phyloP scores from a whole-genome alignment of 2,888 invertebrate genomes.

The Cheiracanthium punctorium region DNA sequence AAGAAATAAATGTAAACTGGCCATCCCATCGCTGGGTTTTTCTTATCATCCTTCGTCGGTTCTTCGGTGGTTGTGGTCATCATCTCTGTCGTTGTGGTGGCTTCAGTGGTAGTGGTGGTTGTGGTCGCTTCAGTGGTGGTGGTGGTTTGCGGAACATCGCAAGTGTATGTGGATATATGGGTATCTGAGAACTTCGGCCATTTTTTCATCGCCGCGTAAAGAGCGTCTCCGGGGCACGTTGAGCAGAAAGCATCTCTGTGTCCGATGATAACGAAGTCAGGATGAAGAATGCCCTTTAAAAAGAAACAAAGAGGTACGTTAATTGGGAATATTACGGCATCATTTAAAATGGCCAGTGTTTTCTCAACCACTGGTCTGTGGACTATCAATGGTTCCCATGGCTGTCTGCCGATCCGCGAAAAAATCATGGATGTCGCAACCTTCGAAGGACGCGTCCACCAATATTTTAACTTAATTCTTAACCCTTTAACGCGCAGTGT shows the following conservation, averaged over 20 bases:
- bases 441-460: too few species aligned
- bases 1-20: background rate
- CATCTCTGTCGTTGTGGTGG: background rate
- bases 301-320: background rate
- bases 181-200: conserved; percentile 50
- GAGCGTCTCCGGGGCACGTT: conserved; percentile 60
- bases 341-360: too few species aligned
- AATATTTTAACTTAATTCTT: too few species aligned
- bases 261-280: conserved; percentile 47
- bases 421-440: too few species aligned
- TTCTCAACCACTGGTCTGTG: too few species aligned
- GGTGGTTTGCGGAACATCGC: conserved; percentile 16
- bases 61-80: conserved; percentile 7
- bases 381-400: too few species aligned
- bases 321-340: too few species aligned
- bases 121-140: conserved; percentile 10
- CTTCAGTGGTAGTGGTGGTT: background rate
- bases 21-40: too few species aligned
- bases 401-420: too few species aligned
- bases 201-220: conserved; percentile 55
- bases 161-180: conserved; percentile 56
- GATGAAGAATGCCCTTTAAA: conserved; percentile 71
- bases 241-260: conserved; percentile 70
- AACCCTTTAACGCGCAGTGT: too few species aligned
- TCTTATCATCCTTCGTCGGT: background rate